Evolutionary conservation across 2,888 invertebrate species (phyloP), one percentile per base, ranked within the genome.

Genomic region (Oithona nana): DNA sequence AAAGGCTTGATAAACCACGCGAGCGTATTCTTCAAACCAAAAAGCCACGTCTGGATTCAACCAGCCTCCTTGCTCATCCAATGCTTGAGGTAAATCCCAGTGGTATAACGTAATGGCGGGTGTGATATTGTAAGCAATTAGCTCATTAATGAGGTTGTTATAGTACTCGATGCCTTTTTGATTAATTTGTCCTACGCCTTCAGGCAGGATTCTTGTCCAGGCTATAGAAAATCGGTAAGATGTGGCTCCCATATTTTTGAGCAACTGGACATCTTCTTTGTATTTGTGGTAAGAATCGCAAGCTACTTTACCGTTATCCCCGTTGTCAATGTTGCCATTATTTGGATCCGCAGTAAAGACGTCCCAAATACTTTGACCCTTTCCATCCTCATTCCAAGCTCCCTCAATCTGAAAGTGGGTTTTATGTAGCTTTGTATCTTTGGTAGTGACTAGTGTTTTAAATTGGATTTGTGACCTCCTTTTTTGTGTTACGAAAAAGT

Each of bases 271-370:
- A 65, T 75, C 75, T 55, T 72, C 71, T 64, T 70, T 68, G 65
- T 71, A 73, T 60, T 68, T 69, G 66, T 74, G 71, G 66, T 74
- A 73, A 63, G 71, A 72, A 66, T 74, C 74, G 65, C 73, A 73
- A 0, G 73, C 71, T 1, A 71, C 67, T 52, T 72, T 70, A 0
- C 72, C 72, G 1, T 70, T 71, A 16, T 71, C 24, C 24, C 26
- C 54, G 22, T 54, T 20, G 11, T 24, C 13, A 16, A 54, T 26
- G 26, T 54, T 20, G 2, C 54, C 54, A 54, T 54, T 20, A 54
- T 13, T 16, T 2, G 26, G 24, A 11, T 54, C 26, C 3, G 22
- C 24, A 24, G 54, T 54, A 64, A 71, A 73, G 1, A 66, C 69
- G 67, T 75, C 75, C 75, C 73, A 73, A 26, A 71, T 69, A 63